These are phyloP conservation scores for Calliphora vicina DNA, from an alignment of 1,140 invertebrate genomes.

Conservation along the genomic window DNA sequence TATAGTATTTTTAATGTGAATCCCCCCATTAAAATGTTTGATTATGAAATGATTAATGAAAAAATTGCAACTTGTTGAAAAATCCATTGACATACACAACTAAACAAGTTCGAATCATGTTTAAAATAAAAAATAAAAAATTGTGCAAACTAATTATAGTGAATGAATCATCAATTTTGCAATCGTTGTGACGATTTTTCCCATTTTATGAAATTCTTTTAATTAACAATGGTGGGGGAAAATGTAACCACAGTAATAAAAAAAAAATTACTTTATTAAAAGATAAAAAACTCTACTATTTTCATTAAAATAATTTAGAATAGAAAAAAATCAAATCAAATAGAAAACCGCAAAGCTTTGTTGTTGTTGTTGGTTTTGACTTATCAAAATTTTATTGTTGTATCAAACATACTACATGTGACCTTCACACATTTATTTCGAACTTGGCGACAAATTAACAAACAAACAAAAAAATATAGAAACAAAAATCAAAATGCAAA, in stretches of 20 bases:
- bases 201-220: too few species aligned
- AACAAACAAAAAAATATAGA: neutral
- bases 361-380: neutral
- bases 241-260: neutral
- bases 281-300: neutral
- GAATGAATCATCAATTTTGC: too few species aligned
- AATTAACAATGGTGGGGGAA: neutral
- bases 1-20: too few species aligned
- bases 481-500: conserved; percentile 16
- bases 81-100: too few species aligned
- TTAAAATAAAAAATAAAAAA: too few species aligned
- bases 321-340: neutral
- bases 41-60: too few species aligned
- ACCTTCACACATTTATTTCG: conserved; percentile 32
- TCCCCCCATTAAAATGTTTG: too few species aligned
- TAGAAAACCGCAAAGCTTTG: neutral
- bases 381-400: neutral
- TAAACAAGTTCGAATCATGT: too few species aligned
- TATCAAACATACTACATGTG: neutral
- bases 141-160: too few species aligned
- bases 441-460: conserved; percentile 21
- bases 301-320: neutral
- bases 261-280: neutral
- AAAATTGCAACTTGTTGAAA: too few species aligned
- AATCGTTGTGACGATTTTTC: too few species aligned